Conservation (phyloP, 2,888 invertebrate genomes). For the Trileptium ribeirensis region DNA sequence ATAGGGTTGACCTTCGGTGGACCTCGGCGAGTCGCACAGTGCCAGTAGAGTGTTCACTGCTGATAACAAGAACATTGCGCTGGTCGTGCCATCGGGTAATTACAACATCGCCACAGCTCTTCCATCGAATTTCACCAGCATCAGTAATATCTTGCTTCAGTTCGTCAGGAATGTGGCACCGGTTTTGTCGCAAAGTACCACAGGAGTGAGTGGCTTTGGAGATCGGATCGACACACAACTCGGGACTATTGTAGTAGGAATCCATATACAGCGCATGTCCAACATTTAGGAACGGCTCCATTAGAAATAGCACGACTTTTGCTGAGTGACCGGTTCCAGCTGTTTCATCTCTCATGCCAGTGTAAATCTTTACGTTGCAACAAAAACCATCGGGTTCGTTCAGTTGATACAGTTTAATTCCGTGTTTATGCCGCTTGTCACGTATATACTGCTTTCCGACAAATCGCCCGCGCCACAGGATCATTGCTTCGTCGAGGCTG, state of each 20-base stretch:
- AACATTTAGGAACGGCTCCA: background rate
- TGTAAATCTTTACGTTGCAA: background rate
- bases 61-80: conserved; percentile 11
- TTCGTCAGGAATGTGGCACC: background rate
- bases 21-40: background rate
- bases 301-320: background rate
- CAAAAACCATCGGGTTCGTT: too few relatives aligned
- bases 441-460: background rate
- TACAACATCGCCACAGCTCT: background rate
- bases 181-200: background rate
- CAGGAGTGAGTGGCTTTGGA: background rate
- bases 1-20: background rate
- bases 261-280: background rate
- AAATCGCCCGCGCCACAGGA: conserved; percentile 7
- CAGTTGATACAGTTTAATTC: background rate
- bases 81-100: background rate
- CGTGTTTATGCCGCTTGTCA: background rate
- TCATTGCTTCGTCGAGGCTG: conserved; percentile 15
- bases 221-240: background rate
- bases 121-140: background rate
- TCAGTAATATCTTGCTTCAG: background rate
- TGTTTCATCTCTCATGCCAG: background rate
- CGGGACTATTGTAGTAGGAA: background rate
- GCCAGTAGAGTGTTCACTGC: background rate
- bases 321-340: conserved; percentile 4